A percentile compares a stretch with the other conserved stretches of the same genome.
Conservation (phyloP, 2,113 vertebrate species). For the Calypte anna region DNA sequence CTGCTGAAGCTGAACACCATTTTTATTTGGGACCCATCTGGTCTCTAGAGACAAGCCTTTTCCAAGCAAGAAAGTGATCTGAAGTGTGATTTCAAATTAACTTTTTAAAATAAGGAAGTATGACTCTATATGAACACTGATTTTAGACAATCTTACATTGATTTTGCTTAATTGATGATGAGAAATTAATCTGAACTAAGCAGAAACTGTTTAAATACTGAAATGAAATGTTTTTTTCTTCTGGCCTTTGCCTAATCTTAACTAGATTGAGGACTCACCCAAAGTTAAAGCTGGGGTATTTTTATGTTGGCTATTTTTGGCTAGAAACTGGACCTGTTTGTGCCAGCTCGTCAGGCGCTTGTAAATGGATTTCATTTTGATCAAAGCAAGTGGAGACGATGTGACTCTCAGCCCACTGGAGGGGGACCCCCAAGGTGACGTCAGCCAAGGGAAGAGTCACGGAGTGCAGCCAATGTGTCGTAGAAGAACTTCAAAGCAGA, state of each 20-base stretch:
- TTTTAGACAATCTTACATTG: neutral
- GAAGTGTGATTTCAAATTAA: neutral
- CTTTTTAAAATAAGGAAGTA: neutral
- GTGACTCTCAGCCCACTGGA: neutral
- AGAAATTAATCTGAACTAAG: neutral
- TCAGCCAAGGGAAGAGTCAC: conserved; percentile 6
- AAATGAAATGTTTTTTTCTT: neutral
- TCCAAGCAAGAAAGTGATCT: neutral
- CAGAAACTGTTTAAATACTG: neutral
- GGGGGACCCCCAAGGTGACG: neutral
- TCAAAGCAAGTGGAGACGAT: neutral
- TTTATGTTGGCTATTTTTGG: neutral
- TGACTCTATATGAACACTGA: neutral
- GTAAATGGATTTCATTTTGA: conserved; percentile 35
- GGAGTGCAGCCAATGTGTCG: neutral
- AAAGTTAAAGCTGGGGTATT: neutral
- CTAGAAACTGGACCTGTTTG: neutral
- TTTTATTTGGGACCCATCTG: neutral
- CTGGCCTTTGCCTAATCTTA: neutral
- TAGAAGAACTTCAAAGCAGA: conserved; percentile 36
- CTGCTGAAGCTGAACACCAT: neutral
- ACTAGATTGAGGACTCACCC: neutral
- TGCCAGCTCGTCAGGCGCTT: neutral
- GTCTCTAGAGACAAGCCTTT: neutral
- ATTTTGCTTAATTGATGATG: neutral